A percentile compares a stretch with the other conserved stretches of the same genome.
These are phyloP conservation scores for Catharus minimus DNA, from an alignment of 2,113 vertebrate genomes.

Conservation along the genomic window DNA sequence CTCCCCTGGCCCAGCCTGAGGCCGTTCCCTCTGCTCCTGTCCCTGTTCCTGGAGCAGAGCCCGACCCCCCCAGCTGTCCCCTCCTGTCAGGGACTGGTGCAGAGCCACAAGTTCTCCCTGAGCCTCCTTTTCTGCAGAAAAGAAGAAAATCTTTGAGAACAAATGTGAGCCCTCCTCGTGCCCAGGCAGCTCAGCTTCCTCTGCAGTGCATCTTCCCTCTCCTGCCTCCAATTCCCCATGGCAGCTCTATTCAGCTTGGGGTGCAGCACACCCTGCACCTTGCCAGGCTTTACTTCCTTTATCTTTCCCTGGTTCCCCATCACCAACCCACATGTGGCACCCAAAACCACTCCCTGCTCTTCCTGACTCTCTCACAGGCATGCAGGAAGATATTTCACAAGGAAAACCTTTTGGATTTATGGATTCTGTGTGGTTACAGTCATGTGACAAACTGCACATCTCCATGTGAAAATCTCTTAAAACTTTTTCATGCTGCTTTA, in stretches of 20 bases:
- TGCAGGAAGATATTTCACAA: neutral
- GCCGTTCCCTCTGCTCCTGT: neutral
- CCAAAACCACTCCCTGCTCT: neutral
- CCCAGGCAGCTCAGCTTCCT: neutral
- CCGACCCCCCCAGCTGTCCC: neutral
- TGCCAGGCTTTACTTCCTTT: neutral
- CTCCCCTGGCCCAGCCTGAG: neutral
- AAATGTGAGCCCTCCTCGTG: neutral
- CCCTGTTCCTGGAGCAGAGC: neutral
- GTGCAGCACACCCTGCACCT: neutral
- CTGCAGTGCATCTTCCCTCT: neutral
- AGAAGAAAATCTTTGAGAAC: neutral
- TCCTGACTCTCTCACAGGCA: neutral
- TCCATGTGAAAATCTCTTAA: neutral
- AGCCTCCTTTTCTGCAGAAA: neutral
- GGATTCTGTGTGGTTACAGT: neutral
- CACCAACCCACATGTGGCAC: neutral
- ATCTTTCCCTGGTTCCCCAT: neutral
- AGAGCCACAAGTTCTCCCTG: neutral
- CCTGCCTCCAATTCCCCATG: neutral
- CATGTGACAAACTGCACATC: neutral
- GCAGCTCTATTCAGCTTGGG: neutral
- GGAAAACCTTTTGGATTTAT: neutral
- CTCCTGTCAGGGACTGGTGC: neutral
- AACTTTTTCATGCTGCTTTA: neutral